These are phyloP conservation scores for Oncopodura yosiiana DNA, from an alignment of 1,140 invertebrate species.

Conservation along the genomic window DNA sequence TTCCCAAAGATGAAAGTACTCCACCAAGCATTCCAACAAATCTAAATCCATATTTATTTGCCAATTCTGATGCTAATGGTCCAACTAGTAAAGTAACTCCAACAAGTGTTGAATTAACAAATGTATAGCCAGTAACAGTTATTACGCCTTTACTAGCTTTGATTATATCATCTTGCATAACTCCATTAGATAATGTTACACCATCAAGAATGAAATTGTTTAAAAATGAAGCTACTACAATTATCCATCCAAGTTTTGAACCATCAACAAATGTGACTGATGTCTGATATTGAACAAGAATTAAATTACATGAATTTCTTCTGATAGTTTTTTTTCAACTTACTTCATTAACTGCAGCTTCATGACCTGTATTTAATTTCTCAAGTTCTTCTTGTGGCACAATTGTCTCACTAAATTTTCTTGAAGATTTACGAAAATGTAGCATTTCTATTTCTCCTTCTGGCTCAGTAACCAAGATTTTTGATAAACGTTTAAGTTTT, in stretches of 20 bases:
- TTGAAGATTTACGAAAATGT: no score
- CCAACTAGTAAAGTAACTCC: slow-evolving; percentile 17
- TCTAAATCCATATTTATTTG: slow-evolving; percentile 19
- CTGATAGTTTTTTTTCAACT: no score
- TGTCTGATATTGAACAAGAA: no score
- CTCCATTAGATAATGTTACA: slow-evolving; percentile 13
- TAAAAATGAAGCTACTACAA: slow-evolving; percentile 11
- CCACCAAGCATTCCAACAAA: slow-evolving; percentile 9
- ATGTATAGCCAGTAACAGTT: neutral
- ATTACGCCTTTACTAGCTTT: neutral
- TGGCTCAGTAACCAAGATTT: no score
- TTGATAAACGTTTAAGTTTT: no score
- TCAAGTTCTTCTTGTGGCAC: no score
- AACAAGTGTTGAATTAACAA: neutral
- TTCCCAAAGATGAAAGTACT: neutral
- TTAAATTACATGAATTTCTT: no score
- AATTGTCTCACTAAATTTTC: no score
- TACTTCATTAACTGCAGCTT: no score
- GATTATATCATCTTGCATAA: slow-evolving; percentile 2
- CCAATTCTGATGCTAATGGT: slow-evolving; percentile 14
- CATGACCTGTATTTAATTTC: no score
- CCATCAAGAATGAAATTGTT: slow-evolving; percentile 18
- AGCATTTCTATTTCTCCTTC: no score
- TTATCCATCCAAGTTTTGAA: slow-evolving; percentile 16
- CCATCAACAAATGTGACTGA: no score